These are phyloP conservation scores for Spondyliosoma cantharus DNA, from an alignment of 2,797 vertebrate genomes.

Conservation along the genomic window DNA sequence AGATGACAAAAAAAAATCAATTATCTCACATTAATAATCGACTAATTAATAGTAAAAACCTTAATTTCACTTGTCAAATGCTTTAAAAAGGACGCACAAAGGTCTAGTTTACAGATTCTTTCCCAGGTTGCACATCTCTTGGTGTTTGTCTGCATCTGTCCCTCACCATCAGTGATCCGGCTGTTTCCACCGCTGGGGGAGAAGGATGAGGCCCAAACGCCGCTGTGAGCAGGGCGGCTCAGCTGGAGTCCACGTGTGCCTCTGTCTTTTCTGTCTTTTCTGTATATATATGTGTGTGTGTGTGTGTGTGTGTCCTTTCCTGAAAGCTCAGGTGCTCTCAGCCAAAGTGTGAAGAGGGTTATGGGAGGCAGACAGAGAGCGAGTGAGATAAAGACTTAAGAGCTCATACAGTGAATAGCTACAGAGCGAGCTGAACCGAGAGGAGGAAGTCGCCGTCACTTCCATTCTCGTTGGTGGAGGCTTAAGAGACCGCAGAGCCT, in stretches of 20 bases:
- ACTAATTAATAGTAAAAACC: too few relatives aligned
- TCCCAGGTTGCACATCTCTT: slow-evolving; percentile 5
- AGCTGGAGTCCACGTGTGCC: slow-evolving; percentile 58
- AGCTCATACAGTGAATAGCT: slow-evolving; percentile 60
- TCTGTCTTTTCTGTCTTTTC: slow-evolving; percentile 28
- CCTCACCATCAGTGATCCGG: slow-evolving; percentile 61
- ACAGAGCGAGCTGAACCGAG: slow-evolving; percentile 43
- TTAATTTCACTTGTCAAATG: too few relatives aligned
- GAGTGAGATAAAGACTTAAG: slow-evolving; percentile 64
- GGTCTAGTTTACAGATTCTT: slow-evolving; percentile 31
- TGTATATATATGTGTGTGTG: slow-evolving; percentile 7
- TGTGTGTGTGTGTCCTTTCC: slow-evolving; percentile 40
- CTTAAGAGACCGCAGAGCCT: slow-evolving; percentile 45
- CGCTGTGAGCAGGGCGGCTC: slow-evolving; percentile 68
- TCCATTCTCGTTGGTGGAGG: slow-evolving; percentile 23
- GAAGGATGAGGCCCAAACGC: slow-evolving; percentile 62
- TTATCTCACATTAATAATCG: too few relatives aligned
- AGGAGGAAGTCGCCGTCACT: slow-evolving; percentile 40
- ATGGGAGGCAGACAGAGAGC: slow-evolving; percentile 63
- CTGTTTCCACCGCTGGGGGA: slow-evolving; percentile 68
- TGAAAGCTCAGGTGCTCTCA: slow-evolving; percentile 76
- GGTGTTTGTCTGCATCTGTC: slow-evolving; percentile 42
- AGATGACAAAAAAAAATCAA: too few relatives aligned
- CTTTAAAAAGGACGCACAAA: slow-evolving; percentile 8
- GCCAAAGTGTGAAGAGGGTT: slow-evolving; percentile 73